phyloP scores from a whole-genome alignment of 1,140 invertebrate species.

The Saccostrea cuccullata region DNA sequence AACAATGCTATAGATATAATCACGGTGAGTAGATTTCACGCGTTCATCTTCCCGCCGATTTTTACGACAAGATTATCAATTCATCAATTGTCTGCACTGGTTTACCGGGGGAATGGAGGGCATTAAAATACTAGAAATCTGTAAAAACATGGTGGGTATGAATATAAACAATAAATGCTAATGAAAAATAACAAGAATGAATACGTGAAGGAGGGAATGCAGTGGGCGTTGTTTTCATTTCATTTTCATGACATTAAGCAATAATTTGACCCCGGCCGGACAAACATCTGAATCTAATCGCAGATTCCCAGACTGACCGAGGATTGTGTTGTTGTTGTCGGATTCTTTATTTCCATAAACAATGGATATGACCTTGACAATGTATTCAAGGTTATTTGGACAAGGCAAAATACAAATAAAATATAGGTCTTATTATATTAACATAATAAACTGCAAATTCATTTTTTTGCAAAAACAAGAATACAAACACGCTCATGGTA shows the following conservation, averaged over 20 bases:
- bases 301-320: not conserved
- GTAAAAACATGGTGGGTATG: not conserved
- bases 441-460: too few species aligned
- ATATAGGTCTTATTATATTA: too few species aligned
- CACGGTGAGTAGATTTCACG: conserved; percentile 20
- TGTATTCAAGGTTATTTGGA: not conserved
- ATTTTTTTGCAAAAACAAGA: too few species aligned
- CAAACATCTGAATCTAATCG: not conserved
- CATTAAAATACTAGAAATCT: not conserved
- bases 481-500: too few species aligned
- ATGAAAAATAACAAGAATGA: not conserved
- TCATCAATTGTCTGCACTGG: conserved; percentile 21
- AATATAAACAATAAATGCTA: not conserved
- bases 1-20: not conserved
- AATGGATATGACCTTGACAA: not conserved
- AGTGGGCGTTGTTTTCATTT: conserved; percentile 4
- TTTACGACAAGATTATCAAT: not conserved
- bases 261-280: not conserved
- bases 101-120: conserved; percentile 1
- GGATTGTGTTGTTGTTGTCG: not conserved
- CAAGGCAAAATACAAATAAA: too few species aligned
- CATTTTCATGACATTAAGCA: not conserved
- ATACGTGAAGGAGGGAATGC: not conserved
- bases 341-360: not conserved
- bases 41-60: conserved; percentile 10